phyloP scores from a whole-genome alignment of 2,113 vertebrate species.

The Numenius arquata region DNA sequence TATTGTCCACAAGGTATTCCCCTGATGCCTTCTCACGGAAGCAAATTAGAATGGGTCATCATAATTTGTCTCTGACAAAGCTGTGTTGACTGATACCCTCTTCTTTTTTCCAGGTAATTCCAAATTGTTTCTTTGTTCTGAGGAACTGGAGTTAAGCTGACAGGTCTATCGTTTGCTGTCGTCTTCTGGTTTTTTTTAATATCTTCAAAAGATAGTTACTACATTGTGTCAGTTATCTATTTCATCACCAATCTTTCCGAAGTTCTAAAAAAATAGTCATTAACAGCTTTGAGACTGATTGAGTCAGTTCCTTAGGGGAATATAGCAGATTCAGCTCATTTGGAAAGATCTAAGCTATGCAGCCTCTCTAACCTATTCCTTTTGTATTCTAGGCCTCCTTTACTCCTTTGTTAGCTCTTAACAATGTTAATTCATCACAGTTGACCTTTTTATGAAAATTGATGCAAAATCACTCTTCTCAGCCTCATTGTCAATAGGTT shows the following conservation, averaged over 20 bases:
- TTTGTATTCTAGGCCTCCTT: neutral
- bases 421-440: neutral
- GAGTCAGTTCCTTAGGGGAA: neutral
- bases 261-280: neutral
- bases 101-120: neutral
- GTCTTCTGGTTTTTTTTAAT: neutral
- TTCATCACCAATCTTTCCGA: neutral
- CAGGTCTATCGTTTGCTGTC: neutral
- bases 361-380: neutral
- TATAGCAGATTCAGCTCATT: neutral
- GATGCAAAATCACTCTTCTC: neutral
- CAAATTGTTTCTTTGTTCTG: constrained; percentile 8
- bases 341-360: neutral
- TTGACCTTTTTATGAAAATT: constrained; percentile 24
- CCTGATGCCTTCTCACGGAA: neutral
- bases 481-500: neutral
- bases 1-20: neutral
- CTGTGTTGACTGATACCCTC: neutral
- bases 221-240: neutral
- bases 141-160: neutral
- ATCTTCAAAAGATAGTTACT: neutral
- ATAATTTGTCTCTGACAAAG: neutral
- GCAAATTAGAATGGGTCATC: neutral
- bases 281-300: constrained; percentile 26
- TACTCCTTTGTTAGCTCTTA: neutral